Evolutionary conservation across 2,113 vertebrate species (phyloP).

Genomic region (Chrysemys picta): DNA sequence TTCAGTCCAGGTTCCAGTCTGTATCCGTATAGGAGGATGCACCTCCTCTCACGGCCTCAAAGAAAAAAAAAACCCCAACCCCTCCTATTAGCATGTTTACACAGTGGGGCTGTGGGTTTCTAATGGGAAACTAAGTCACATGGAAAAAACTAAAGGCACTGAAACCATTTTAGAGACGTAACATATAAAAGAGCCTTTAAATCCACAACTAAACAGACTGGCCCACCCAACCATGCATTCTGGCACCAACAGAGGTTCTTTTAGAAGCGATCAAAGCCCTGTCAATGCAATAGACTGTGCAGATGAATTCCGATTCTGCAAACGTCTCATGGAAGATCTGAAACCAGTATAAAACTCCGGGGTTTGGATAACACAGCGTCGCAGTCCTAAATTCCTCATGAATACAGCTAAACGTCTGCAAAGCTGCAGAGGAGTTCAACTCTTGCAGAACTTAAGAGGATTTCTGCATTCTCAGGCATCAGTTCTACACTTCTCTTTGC

Average conservation of each 20-base stretch:
- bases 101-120: conserved; percentile 10
- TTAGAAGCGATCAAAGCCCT: background rate
- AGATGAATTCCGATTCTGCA: background rate
- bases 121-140: conserved; percentile 20
- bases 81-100: background rate
- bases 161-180: background rate
- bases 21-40: background rate
- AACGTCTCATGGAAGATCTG: background rate
- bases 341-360: background rate
- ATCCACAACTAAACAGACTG: conserved; percentile 10
- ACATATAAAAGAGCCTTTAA: conserved; percentile 52
- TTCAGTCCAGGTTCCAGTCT: background rate
- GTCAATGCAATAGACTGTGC: background rate
- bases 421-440: background rate
- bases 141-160: background rate
- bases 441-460: background rate
- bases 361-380: background rate
- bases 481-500: background rate
- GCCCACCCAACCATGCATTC: conserved; percentile 3
- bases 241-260: conserved; percentile 43
- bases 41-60: background rate
- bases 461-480: background rate
- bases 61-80: background rate
- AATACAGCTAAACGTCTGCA: background rate
- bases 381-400: accelerated